Base-by-base conservation (phyloP, 2,888 invertebrate genomes). In the Eupithecia subumbrata region DNA sequence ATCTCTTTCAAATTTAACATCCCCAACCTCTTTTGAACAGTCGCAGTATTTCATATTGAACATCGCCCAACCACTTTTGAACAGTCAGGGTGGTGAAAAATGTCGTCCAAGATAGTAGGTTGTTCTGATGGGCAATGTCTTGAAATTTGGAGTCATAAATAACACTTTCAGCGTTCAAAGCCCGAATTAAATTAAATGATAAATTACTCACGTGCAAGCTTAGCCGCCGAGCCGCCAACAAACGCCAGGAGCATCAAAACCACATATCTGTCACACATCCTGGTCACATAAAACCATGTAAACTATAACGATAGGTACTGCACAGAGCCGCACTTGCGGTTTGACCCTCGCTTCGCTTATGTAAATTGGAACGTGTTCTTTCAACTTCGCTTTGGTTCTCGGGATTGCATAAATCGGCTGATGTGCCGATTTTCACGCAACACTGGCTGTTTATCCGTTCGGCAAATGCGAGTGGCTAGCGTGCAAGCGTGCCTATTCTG, bases 361-460 rank as follows among this genome's bases (percentile, higher is more conserved):
- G 92, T 89, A 89, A 92, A 93, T 90, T 82, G 78, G 86, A 91
- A 90, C 93, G 82, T 85, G 91, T 92, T 92, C 88, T 92, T 91
- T 92, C 91, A 70, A 77, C 66, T 72, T 72, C 77, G 43, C 73
- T 73, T 71, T 63, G 69, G 64, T 91, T 91, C 89, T 90, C 83
- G 87, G 87, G 72, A 75, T 94, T 94, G 93, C 93, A 94, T 88
- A 90, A 93, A 93, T 90, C 84, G 85, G 87, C 86, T 87, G 90
- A 89, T 93, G 92, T 92, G 87, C 92, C 90, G 92, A 92, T 90
- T 93, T 93, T 91, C 92, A 94, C 92, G 93, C 90, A 90, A 92
- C 90, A 84, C 84, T 91, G 91, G 80, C 66, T 83, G 84, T 86
- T 90, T 88, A 90, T 91, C 89, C 90, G 92, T 88, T 88, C 88